Evolutionary conservation across 2,797 vertebrate species (phyloP).

Genomic region (Platyrinchus mystaceus): DNA sequence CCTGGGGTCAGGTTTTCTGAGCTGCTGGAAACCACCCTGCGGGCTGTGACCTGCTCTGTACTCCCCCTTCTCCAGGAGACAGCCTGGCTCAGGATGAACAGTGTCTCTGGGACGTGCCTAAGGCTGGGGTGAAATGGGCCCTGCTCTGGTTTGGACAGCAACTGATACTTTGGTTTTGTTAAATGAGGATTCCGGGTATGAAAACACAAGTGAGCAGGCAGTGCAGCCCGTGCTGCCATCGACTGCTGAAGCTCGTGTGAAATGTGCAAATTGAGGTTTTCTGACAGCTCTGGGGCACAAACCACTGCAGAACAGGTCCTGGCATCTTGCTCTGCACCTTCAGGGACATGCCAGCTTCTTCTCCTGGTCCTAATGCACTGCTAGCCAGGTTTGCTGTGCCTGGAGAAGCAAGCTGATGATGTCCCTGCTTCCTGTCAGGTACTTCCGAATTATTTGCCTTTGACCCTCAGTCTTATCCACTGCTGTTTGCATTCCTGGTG

Average conservation of each 20-base stretch:
- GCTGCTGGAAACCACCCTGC: not conserved
- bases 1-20: not conserved
- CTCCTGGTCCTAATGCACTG: fast-evolving
- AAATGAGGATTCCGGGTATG: not conserved
- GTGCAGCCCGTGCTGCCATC: fast-evolving
- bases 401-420: not conserved
- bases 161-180: not conserved
- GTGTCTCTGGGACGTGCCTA: not conserved
- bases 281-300: not conserved
- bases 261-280: not conserved
- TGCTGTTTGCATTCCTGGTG: not conserved
- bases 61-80: not conserved
- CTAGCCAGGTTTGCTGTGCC: not conserved
- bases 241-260: not conserved
- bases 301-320: not conserved
- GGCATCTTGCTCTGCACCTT: not conserved
- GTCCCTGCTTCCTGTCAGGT: not conserved
- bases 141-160: not conserved
- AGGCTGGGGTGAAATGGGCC: not conserved
- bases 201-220: fast-evolving
- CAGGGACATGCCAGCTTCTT: not conserved
- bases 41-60: not conserved
- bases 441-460: not conserved
- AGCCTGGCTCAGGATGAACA: not conserved
- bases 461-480: not conserved